phyloP scores from a whole-genome alignment of 2,888 invertebrate genomes.

The Cryptosula pallasiana region DNA sequence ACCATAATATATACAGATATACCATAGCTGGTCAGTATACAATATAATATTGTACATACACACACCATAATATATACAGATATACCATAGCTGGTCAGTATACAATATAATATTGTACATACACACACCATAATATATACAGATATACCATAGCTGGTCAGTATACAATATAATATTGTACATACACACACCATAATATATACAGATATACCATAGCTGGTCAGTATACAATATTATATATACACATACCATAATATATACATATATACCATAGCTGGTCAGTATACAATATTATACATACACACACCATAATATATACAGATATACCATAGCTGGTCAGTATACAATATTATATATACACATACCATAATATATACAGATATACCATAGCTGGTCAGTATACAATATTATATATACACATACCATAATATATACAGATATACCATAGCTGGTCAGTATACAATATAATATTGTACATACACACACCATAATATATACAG shows the following conservation, averaged over 20 bases:
- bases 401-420: no score
- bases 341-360: not conserved
- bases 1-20: slow-evolving; percentile 83
- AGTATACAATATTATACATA: not conserved
- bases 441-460: not conserved
- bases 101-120: not conserved
- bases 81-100: not conserved
- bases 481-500: not conserved
- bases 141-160: not conserved
- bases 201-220: slow-evolving; percentile 95
- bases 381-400: slow-evolving; percentile 85
- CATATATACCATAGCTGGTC: not conserved
- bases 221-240: slow-evolving; percentile 49
- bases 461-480: not conserved
- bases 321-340: not conserved
- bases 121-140: not conserved
- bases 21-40: slow-evolving; percentile 77
- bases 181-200: slow-evolving; percentile 82
- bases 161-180: not conserved
- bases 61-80: no score
- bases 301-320: not conserved
- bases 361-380: slow-evolving; percentile 75
- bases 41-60: not conserved
- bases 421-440: no score
- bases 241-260: no score